Evolutionary conservation across 92 coral and sea anemone genomes (phyloP).

Genomic region (Nematostella vectensis): DNA sequence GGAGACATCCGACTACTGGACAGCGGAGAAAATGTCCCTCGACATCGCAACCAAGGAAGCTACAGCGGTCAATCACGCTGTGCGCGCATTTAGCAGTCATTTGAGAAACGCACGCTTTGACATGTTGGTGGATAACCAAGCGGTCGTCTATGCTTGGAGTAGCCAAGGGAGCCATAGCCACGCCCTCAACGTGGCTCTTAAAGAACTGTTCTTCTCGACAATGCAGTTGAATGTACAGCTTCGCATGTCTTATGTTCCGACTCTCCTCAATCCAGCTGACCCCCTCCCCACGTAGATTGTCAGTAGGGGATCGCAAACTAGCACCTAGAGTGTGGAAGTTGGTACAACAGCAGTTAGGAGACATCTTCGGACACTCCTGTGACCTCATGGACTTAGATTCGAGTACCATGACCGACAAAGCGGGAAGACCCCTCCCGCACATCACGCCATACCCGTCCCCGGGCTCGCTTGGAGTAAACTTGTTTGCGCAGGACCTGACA

Average conservation of each 20-base stretch:
- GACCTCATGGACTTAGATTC: conserved; percentile 41
- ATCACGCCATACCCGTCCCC: conserved; percentile 49
- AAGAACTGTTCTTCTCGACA: conserved; percentile 27
- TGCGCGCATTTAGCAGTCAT: conserved; percentile 6
- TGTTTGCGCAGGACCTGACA: conserved; percentile 34
- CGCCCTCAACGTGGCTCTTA: conserved; percentile 16
- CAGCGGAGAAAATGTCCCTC: conserved; percentile 2
- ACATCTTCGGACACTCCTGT: conserved; percentile 30
- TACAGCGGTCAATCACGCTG: conserved; percentile 13
- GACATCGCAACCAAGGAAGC: conserved; percentile 44
- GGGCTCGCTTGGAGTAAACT: conserved; percentile 32
- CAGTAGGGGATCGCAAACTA: conserved; percentile 15
- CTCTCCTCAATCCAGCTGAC: conserved; percentile 28
- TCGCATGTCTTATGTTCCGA: conserved; percentile 19
- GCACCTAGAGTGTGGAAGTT: conserved; percentile 12
- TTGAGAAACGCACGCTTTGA: conserved; percentile 32
- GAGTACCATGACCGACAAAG: conserved; percentile 24
- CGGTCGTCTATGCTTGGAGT: conserved; percentile 33
- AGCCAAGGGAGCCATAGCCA: conserved; percentile 37
- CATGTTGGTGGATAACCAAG: conserved; percentile 37
- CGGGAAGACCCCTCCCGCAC: conserved; percentile 24
- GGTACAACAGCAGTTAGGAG: conserved; percentile 26
- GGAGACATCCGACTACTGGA: conserved; percentile 40
- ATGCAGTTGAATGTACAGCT: conserved; percentile 11
- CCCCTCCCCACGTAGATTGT: conserved; percentile 34